These are phyloP conservation scores for Apamea epomidion DNA, from an alignment of 2,888 invertebrate species.

Conservation along the genomic window DNA sequence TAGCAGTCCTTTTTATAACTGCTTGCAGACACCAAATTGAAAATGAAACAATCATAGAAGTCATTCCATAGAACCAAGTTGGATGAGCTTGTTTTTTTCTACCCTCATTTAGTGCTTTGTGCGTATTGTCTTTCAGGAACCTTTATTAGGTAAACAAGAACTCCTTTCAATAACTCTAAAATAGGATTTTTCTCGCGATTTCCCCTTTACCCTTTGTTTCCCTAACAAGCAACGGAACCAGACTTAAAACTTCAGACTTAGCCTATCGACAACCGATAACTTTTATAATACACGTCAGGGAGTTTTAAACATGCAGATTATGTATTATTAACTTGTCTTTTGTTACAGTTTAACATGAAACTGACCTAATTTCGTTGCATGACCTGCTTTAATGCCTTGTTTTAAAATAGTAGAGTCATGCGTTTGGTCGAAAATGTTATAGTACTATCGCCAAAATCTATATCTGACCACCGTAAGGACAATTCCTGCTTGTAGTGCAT, in stretches of 20 bases:
- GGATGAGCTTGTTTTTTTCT: not conserved
- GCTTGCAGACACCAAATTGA: not conserved
- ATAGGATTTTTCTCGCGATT: not conserved
- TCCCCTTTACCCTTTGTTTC: not conserved
- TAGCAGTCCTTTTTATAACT: not conserved
- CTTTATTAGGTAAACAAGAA: not conserved
- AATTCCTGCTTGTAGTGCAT: no score
- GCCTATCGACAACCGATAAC: not conserved
- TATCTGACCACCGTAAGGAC: no score
- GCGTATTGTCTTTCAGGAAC: not conserved
- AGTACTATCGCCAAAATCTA: no score
- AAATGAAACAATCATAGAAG: no score
- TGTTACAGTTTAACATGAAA: slow-evolving; percentile 24
- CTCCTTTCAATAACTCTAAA: not conserved
- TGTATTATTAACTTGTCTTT: slow-evolving; percentile 14
- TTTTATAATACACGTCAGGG: slow-evolving; percentile 24
- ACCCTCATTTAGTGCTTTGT: not conserved
- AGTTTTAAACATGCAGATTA: slow-evolving; percentile 7
- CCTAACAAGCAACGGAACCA: not conserved
- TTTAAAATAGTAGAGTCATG: not conserved
- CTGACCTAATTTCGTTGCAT: slow-evolving; percentile 33
- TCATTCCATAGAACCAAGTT: not conserved
- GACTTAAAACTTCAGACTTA: slow-evolving; percentile 11
- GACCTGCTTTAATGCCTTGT: slow-evolving; percentile 2
- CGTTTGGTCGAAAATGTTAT: not conserved